phyloP scores from a whole-genome alignment of 2,797 vertebrate genomes.

The Acanthis flammea region DNA sequence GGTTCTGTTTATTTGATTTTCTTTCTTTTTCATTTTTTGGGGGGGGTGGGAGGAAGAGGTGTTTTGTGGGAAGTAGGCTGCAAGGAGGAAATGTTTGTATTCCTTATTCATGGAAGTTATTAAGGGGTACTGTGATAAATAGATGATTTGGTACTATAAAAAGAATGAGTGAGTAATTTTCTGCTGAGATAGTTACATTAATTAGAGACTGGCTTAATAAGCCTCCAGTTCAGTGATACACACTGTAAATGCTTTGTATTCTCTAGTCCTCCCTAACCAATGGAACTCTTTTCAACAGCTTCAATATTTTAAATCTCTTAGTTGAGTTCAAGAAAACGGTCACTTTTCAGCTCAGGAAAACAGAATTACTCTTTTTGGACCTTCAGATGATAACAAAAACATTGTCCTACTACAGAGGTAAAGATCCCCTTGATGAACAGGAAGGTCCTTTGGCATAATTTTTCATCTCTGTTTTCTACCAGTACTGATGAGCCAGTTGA shows the following conservation, averaged over 20 bases:
- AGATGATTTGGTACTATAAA: neutral
- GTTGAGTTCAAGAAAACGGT: neutral
- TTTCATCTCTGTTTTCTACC: neutral
- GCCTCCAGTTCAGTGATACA: neutral
- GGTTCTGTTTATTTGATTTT: neutral
- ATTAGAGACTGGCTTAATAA: neutral
- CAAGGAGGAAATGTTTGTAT: neutral
- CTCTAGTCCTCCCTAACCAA: neutral
- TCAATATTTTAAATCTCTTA: neutral
- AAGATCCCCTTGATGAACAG: neutral
- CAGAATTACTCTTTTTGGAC: rapidly evolving
- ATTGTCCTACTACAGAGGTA: neutral
- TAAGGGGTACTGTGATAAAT: neutral
- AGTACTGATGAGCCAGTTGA: neutral
- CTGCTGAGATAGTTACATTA: neutral
- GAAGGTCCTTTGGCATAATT: neutral
- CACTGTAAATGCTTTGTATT: neutral
- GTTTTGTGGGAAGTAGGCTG: neutral
- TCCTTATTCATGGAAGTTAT: neutral
- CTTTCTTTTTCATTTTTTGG: rapidly evolving
- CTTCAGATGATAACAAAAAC: neutral
- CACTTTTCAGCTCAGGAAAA: neutral
- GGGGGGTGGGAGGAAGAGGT: neutral
- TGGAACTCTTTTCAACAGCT: neutral
- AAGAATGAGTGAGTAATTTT: neutral